Percentiles rank a stretch among this genome's conserved stretches.
Evolutionary conservation across 30 jellyfish, hydroid and myxozoan genomes (phyloP).

Genomic region (Turritopsis rubra): DNA sequence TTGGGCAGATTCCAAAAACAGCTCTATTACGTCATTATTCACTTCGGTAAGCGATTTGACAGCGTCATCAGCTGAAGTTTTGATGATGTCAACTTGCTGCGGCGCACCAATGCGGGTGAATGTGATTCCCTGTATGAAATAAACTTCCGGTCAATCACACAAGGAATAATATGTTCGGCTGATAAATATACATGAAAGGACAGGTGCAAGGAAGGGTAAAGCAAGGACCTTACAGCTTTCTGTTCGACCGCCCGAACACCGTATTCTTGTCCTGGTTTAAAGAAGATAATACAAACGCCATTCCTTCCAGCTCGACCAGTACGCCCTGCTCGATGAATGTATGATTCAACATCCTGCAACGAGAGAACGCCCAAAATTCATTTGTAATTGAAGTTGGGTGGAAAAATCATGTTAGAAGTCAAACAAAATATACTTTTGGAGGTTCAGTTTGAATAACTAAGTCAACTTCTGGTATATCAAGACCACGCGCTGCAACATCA

Average conservation of each 20-base stretch:
- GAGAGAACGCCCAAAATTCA: not conserved
- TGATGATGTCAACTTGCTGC: conserved; percentile 75
- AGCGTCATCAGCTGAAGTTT: conserved; percentile 81
- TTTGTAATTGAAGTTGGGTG: conserved; percentile 41
- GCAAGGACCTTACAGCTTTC: conserved; percentile 60
- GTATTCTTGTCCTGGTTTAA: conserved; percentile 75
- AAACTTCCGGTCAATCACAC: no score
- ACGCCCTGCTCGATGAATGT: conserved; percentile 94
- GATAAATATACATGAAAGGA: no score
- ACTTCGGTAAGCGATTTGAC: conserved; percentile 75
- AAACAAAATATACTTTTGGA: conserved; percentile 59
- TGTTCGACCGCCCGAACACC: conserved; percentile 69
- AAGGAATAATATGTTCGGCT: no score
- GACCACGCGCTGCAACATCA: conserved; percentile 98
- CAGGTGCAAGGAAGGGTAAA: no score
- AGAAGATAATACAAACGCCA: conserved; percentile 80
- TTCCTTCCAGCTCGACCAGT: conserved; percentile 96
- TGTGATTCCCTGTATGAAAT: conserved; percentile 52
- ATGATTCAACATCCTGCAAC: conserved; percentile 88
- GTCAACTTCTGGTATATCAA: conserved; percentile 96
- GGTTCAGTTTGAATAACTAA: conserved; percentile 95
- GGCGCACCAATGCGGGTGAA: conserved; percentile 94
- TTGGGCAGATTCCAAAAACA: conserved; percentile 53
- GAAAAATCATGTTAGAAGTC: not conserved
- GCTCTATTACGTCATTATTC: conserved; percentile 35